Evolutionary conservation across 2,113 vertebrate species (phyloP), one percentile per base, ranked within the genome.

Genomic region (Turdus rufiventris): DNA sequence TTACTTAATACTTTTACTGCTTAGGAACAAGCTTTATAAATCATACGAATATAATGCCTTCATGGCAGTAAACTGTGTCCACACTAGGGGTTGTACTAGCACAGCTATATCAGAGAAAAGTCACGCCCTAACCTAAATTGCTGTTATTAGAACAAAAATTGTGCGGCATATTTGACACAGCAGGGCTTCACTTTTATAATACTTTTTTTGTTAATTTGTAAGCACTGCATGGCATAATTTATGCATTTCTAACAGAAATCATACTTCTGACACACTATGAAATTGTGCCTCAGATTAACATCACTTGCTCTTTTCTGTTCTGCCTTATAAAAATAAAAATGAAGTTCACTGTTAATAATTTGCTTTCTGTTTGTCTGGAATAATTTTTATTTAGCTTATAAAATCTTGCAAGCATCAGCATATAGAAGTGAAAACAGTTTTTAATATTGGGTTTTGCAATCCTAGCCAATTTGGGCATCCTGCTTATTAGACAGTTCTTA

Each of bases 11-110:
- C 23, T 84, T 91, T 23, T 73, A 43, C 40, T 94, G 84, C 86
- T 63, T 67, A 74, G 76, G 79, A 90, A 18, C 26, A 75, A 67
- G 85, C 70, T 87, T 84, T 63, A 1, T 50, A 72, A 84, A 57
- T 78, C 60, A 20, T 2, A 57, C 0, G 1, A 38, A 23, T 85
- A 14, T 71, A 81, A 85, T 77, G 74, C 45, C 70, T 96, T 75
- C 42, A 61, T 82, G 80, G 93, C 73, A 95, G 85, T 97, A 91
- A 95, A 89, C 84, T 50, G 19, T 94, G 94, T 86, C 95, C 96
- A 96, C 91, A 94, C 94, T 96, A 95, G 95, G 96, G 96, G 95
- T 95, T 97, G 94, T 97, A 91, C 93, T 94, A 96, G 94, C 93
- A 97, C 94, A 96, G 85, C 80, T 92, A 91, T 96, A 94, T 42